Percentiles rank a stretch among this genome's conserved stretches.
These are phyloP conservation scores for Dolomedes plantarius DNA, from an alignment of 2,888 invertebrate species.

Conservation along the genomic window DNA sequence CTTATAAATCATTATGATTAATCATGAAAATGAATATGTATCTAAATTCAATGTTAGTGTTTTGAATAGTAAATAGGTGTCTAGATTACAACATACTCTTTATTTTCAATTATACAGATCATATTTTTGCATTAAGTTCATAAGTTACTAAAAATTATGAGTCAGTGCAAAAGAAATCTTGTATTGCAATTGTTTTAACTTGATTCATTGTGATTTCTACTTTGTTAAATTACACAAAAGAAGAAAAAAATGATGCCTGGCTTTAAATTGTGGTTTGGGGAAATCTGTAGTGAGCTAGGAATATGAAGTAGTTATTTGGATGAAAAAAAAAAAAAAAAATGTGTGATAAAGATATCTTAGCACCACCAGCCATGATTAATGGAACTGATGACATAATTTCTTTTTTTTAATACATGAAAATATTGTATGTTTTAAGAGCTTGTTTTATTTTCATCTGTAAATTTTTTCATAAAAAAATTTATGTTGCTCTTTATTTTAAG, in stretches of 20 bases:
- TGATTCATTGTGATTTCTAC: no score
- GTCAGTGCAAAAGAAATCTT: no score
- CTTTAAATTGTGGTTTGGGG: neutral
- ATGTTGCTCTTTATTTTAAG: slow-evolving; percentile 71
- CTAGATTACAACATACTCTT: no score
- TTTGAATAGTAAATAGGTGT: no score
- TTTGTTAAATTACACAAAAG: no score
- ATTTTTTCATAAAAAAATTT: slow-evolving; percentile 64
- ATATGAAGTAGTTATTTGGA: slow-evolving; percentile 35
- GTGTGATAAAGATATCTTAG: slow-evolving; percentile 71
- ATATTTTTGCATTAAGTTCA: no score
- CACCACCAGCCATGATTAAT: slow-evolving; percentile 62
- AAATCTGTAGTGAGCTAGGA: neutral
- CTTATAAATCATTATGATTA: no score
- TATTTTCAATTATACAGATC: no score
- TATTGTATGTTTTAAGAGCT: slow-evolving; percentile 71
- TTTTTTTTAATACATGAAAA: slow-evolving; percentile 60
- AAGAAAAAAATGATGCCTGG: neutral
- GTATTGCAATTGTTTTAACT: no score
- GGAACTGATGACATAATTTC: slow-evolving; percentile 59
- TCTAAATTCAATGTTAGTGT: no score
- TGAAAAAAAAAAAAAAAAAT: slow-evolving; percentile 28
- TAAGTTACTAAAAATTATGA: no score
- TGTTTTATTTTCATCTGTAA: slow-evolving; percentile 72
- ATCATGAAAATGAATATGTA: no score